Percentiles rank a stretch among this genome's conserved stretches.
These are phyloP conservation scores for Eilema caniola DNA, from an alignment of 2,888 invertebrate species.

Conservation along the genomic window DNA sequence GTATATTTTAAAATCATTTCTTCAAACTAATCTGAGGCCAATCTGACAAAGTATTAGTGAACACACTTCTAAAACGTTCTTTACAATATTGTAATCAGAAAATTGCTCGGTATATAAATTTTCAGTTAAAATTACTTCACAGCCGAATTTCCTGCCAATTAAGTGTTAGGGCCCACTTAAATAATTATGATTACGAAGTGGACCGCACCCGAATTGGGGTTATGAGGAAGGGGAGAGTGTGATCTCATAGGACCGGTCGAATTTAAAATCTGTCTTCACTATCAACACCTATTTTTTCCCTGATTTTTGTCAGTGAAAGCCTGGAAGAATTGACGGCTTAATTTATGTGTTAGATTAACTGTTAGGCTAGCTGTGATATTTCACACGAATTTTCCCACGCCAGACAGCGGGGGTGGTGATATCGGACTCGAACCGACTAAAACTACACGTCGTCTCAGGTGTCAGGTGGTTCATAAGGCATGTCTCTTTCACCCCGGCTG, in stretches of 20 bases:
- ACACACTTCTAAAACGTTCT: background rate
- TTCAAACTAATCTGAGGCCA: background rate
- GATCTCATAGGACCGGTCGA: background rate
- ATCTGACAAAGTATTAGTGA: background rate
- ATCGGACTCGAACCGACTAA: too few species aligned
- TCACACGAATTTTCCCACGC: too few species aligned
- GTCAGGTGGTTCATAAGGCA: too few species aligned
- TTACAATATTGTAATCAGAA: background rate
- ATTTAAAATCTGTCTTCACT: background rate
- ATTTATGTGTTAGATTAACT: too few species aligned
- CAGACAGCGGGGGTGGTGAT: too few species aligned
- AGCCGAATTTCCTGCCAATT: slow-evolving; percentile 3
- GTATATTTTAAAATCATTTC: too few species aligned
- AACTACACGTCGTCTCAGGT: too few species aligned
- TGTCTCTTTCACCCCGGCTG: too few species aligned
- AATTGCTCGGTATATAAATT: background rate
- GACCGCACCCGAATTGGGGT: background rate
- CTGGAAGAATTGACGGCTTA: background rate
- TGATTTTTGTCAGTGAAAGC: background rate
- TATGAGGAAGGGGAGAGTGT: background rate
- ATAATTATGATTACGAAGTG: slow-evolving; percentile 2
- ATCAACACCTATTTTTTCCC: background rate
- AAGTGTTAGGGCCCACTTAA: background rate
- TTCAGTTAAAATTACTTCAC: background rate
- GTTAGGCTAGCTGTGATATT: too few species aligned